phyloP scores from a whole-genome alignment of 2,797 vertebrate species.

The Pantherophis alleghaniensis region DNA sequence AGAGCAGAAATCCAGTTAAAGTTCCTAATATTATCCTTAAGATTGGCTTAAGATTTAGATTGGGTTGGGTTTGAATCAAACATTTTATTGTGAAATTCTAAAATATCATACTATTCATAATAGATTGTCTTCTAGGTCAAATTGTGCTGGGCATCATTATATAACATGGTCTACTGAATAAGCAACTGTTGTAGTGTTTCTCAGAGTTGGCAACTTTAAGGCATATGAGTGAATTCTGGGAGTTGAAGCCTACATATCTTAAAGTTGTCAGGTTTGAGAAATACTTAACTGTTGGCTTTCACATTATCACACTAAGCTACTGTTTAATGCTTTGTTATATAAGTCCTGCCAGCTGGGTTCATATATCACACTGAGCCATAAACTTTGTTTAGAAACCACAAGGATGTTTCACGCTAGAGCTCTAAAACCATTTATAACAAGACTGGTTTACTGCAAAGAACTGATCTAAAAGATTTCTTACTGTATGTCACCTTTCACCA shows the following conservation, averaged over 20 bases:
- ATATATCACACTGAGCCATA: not conserved
- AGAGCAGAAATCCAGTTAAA: not conserved
- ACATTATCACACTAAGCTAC: not conserved
- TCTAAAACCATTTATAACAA: not conserved
- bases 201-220: not conserved
- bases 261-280: not conserved
- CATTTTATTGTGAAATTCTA: not conserved
- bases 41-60: not conserved
- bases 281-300: not conserved
- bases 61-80: not conserved
- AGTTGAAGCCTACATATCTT: not conserved
- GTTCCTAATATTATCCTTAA: not conserved
- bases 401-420: not conserved
- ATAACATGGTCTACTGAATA: not conserved
- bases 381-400: not conserved
- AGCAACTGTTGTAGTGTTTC: not conserved
- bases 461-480: not conserved
- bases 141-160: not conserved
- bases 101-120: not conserved
- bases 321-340: not conserved
- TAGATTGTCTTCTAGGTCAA: not conserved
- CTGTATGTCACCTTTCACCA: not conserved
- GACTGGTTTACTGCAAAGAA: not conserved
- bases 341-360: not conserved
- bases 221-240: not conserved